Percentiles rank a stretch among this genome's conserved stretches.
Conservation (phyloP, 2,113 vertebrate species). For the Neopipo cinnamomea region DNA sequence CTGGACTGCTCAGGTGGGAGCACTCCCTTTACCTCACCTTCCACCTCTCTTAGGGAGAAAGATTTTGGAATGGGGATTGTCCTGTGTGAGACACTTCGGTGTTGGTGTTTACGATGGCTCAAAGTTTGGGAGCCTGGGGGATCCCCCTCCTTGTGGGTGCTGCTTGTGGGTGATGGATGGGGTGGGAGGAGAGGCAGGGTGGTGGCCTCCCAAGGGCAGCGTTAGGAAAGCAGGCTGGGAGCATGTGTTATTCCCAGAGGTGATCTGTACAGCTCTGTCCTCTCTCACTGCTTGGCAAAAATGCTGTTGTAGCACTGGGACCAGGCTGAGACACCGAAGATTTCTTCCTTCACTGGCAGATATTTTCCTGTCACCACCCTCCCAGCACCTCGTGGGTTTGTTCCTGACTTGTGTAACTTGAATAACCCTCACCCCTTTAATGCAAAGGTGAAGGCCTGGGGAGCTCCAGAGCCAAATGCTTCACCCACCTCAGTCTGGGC, state of each 20-base stretch:
- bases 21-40: not conserved
- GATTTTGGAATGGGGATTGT: not conserved
- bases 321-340: not conserved
- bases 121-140: not conserved
- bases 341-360: not conserved
- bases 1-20: not conserved
- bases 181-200: not conserved
- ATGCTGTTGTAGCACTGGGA: not conserved
- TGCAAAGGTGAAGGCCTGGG: not conserved
- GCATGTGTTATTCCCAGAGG: not conserved
- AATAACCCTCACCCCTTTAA: not conserved
- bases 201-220: not conserved
- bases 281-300: not conserved
- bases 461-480: not conserved
- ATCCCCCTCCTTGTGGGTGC: not conserved
- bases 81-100: rapidly evolving
- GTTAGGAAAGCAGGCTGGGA: not conserved
- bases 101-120: not conserved
- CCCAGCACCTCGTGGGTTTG: not conserved
- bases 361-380: not conserved
- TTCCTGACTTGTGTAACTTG: not conserved
- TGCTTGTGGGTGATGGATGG: not conserved
- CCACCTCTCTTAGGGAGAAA: not conserved
- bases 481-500: not conserved
- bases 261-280: rapidly evolving